Base-by-base conservation (phyloP, 1,140 invertebrate genomes). In the Stenopsyche tienmushanensis region DNA sequence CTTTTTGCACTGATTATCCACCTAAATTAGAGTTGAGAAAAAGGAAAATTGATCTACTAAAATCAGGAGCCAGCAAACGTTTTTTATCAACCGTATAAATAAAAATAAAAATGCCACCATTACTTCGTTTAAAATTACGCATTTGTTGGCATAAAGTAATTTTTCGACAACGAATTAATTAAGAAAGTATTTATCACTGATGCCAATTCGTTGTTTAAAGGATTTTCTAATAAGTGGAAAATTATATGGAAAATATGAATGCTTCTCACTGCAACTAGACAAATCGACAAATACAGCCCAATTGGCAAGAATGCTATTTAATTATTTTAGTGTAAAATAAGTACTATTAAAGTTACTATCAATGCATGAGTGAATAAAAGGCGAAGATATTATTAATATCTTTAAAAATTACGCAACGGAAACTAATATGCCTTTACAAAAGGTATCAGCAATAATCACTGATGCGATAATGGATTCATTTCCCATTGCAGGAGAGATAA, bases 101-200 rank as follows among this genome's bases (percentile, higher is more conserved):
- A 47, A 47, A 47, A 47, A 47, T 47, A 47, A 47, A 47, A 47
- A 47, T 47, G 44, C 44, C 44, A 47, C 44, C 7, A 47, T 47
- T 47, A 15, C 5, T 47, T 47, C 44, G 17, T 47, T 47, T 47
- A 47, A 47, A n/a, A 47, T 47, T 8, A 7, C 44, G 5, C 10
- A 47, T 47, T 47, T 47, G 44, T 47, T 47, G 44, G 44, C 44
- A 47, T 7, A 47, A 15, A 47, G 44, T 47, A 47, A 47, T 47
- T 47, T 47, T 47, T 18, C 3, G 44, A 47, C 44, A 47, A 15
- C 10, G 18, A 47, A 47, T 47, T 47, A 47, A 47, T 47, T 47
- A 47, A 18, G 44, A 47, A 47, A 8, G 29, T 13, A 34, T 34
- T 34, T 34, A 7, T 34, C 5, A 34, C 29, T 5, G 29, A 13